Base-by-base conservation (phyloP, 1,140 invertebrate genomes). In the Potamilus streckersoni region DNA sequence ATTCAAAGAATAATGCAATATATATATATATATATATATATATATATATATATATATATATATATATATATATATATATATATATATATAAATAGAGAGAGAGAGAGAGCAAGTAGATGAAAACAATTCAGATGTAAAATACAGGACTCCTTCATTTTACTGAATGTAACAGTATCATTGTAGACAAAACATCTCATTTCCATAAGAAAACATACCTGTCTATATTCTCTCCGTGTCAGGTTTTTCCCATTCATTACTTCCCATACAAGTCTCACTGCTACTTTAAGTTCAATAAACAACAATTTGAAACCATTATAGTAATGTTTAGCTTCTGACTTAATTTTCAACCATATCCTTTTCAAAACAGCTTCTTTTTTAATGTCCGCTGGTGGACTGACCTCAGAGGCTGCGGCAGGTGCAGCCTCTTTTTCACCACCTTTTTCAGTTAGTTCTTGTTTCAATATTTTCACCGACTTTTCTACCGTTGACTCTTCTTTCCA, bases 271-370 rank as follows among this genome's bases (percentile, higher is more conserved):
- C 38, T 38, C 38, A 38, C 8, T 38, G 38, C 38, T 38, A 71
- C 58, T 49, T 69, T 71, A n/a, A 72, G 38, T 31, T 77, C 70
- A 63, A 63, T 77, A 57, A 57, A 72, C 12, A 77, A 71, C 58
- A 77, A 27, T 56, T 61, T 71, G 17, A 71, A 61, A 23, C 75
- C 75, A 66, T 77, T 66, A 23, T 67, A 61, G 67, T 77, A 77
- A 56, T 71, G 69, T 38, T 23, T 27, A 55, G 72, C 20, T 15
- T 68, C 27, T 8, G 38, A 1, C 38, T 57, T 71, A 14, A 69
- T 14, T 19, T 58, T 65, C 17, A 61, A 31, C 31, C 27, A 17
- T 27, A 71, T 71, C n/a, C 64, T 61, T 31, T 19, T 23, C 4
- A 71, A 15, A 2, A 12, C 1, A 23, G 70, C 75, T 57, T 67